These are phyloP conservation scores for Enteromius thamalakanensis DNA, from an alignment of 2,797 vertebrate genomes.

Conservation along the genomic window DNA sequence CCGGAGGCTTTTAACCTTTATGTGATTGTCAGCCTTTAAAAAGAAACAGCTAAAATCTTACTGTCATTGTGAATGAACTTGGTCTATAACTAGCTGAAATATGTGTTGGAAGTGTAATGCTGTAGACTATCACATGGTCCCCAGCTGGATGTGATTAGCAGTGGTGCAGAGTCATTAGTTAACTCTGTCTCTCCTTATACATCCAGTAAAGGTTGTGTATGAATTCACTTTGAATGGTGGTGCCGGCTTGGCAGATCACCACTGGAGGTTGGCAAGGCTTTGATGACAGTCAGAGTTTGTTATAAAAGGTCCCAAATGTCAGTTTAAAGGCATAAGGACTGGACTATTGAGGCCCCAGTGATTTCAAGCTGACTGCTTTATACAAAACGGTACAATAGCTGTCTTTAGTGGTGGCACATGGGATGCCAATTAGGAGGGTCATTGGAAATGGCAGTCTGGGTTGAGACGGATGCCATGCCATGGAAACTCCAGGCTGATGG, in stretches of 20 bases:
- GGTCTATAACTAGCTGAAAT: slow-evolving; percentile 22
- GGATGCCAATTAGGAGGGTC: slow-evolving; percentile 48
- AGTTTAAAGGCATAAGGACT: slow-evolving; percentile 58
- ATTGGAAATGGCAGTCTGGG: slow-evolving; percentile 46
- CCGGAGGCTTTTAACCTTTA: background rate
- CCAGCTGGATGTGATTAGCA: slow-evolving; percentile 48
- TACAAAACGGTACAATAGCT: slow-evolving; percentile 60
- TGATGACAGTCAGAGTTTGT: slow-evolving; percentile 69
- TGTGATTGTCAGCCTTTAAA: background rate
- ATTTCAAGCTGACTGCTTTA: slow-evolving; percentile 53
- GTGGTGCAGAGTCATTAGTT: slow-evolving; percentile 49
- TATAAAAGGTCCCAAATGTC: slow-evolving; percentile 65
- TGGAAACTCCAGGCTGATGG: slow-evolving; percentile 22
- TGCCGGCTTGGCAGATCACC: slow-evolving; percentile 54
- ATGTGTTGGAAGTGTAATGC: slow-evolving; percentile 17
- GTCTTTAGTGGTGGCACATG: slow-evolving; percentile 62
- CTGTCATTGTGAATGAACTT: slow-evolving; percentile 14
- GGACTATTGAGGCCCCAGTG: slow-evolving; percentile 60
- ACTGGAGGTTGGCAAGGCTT: slow-evolving; percentile 59
- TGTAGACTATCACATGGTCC: slow-evolving; percentile 29
- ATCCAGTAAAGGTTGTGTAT: slow-evolving; percentile 57
- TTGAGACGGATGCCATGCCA: slow-evolving; percentile 42
- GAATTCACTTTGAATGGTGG: slow-evolving; percentile 61
- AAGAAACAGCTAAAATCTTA: background rate
- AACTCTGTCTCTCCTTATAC: slow-evolving; percentile 50